A percentile compares a stretch with the other conserved stretches of the same genome.
Evolutionary conservation across 1,140 invertebrate species (phyloP).

Genomic region (Tetramorium alpestre): DNA sequence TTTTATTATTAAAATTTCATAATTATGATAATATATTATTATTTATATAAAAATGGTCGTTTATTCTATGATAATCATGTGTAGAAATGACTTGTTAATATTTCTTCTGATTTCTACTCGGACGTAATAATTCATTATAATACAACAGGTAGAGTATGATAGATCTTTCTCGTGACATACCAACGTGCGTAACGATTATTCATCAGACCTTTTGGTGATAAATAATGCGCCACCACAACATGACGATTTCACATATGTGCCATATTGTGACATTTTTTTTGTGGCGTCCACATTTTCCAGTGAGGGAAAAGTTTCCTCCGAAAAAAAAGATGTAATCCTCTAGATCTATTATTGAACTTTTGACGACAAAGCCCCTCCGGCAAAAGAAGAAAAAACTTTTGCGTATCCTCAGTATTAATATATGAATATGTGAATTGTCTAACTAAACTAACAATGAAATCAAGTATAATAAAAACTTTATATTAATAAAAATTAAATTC

Average conservation of each 20-base stretch:
- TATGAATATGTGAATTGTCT: neutral
- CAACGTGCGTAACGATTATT: neutral
- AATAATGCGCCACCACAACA: neutral
- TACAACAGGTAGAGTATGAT: conserved; percentile 27
- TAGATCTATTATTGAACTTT: neutral
- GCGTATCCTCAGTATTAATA: neutral
- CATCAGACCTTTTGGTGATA: neutral
- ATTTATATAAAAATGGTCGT: neutral
- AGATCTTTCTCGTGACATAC: neutral
- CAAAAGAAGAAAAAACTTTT: neutral
- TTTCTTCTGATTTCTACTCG: neutral
- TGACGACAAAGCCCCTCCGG: neutral
- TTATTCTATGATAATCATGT: neutral
- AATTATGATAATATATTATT: neutral
- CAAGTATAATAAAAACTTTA: neutral
- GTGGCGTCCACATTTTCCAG: neutral
- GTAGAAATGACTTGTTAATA: neutral
- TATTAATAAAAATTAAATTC: neutral
- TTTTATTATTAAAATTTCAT: no score
- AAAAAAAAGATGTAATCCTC: neutral
- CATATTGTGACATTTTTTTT: neutral
- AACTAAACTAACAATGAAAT: neutral
- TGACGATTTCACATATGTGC: neutral
- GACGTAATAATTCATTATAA: neutral
- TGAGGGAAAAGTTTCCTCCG: neutral